Evolutionary conservation across 2,113 vertebrate species (phyloP).

Genomic region (Rhinopomastus cyanomelas): DNA sequence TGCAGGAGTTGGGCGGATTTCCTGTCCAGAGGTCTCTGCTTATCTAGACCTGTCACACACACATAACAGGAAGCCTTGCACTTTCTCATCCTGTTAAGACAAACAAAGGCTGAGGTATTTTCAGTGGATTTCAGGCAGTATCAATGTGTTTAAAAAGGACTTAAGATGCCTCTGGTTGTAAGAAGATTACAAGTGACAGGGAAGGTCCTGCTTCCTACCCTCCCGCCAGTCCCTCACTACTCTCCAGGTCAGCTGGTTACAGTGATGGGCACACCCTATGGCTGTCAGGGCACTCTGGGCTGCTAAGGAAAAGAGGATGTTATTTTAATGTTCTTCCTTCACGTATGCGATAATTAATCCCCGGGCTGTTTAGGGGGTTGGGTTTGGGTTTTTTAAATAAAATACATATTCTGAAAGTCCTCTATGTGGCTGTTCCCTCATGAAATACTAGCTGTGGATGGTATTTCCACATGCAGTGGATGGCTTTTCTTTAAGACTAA

Average conservation of each 20-base stretch:
- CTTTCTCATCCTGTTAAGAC: conserved; percentile 84
- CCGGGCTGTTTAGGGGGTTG: background rate
- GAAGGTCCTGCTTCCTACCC: conserved; percentile 9
- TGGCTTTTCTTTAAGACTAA: background rate
- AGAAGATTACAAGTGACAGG: conserved; percentile 44
- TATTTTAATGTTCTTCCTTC: background rate
- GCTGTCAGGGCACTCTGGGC: background rate
- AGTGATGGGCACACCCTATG: background rate
- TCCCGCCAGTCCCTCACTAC: background rate
- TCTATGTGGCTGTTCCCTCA: background rate
- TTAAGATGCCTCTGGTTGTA: conserved; percentile 54
- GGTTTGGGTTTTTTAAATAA: background rate
- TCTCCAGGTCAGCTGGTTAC: background rate
- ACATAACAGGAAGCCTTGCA: conserved; percentile 86
- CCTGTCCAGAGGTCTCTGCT: conserved; percentile 80
- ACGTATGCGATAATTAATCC: background rate
- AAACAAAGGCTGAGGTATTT: conserved; percentile 65
- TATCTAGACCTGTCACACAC: conserved; percentile 83
- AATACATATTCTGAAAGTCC: background rate
- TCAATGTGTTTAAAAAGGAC: conserved; percentile 42
- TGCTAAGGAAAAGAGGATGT: background rate
- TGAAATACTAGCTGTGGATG: background rate
- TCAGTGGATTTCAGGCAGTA: conserved; percentile 55
- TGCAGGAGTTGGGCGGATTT: conserved; percentile 81
- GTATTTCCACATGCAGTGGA: background rate